Evolutionary conservation across 92 coral and sea anemone genomes (phyloP).

Genomic region (Epizoanthus stellaris): DNA sequence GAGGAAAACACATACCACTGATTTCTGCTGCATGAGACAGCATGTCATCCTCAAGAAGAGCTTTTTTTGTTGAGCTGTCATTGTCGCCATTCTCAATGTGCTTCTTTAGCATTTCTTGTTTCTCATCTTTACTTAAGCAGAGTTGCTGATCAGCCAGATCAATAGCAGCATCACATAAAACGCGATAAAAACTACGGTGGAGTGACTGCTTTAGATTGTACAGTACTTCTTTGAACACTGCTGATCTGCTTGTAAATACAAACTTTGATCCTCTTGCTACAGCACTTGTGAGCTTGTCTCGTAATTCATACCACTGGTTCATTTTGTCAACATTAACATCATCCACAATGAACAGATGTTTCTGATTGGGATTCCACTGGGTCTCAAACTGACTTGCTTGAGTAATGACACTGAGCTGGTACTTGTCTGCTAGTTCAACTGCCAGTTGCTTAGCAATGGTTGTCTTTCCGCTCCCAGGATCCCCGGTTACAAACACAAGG

Average conservation of each 20-base stretch:
- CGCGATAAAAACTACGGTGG: not conserved
- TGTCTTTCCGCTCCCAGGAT: not conserved
- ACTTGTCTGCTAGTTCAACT: not conserved
- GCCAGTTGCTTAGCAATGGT: slow-evolving; percentile 4
- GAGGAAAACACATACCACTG: too few relatives aligned
- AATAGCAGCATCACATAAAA: not conserved
- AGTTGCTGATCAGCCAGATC: not conserved
- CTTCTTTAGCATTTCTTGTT: slow-evolving; percentile 7
- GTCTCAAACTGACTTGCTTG: not conserved
- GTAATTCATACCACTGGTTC: slow-evolving; percentile 6
- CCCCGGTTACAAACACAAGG: not conserved
- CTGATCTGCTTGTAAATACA: not conserved
- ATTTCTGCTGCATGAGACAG: not conserved
- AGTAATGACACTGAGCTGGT: not conserved
- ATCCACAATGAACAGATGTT: not conserved
- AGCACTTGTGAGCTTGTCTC: not conserved
- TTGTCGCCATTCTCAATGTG: not conserved
- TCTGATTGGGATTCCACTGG: not conserved
- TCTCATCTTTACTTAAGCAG: slow-evolving; percentile 3
- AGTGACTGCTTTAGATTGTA: not conserved
- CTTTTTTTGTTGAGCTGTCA: not conserved
- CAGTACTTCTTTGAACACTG: not conserved
- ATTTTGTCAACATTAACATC: not conserved
- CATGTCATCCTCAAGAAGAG: not conserved
- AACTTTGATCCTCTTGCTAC: not conserved